Base-by-base conservation (phyloP, 2,888 invertebrate species). In the Lysandra coridon region DNA sequence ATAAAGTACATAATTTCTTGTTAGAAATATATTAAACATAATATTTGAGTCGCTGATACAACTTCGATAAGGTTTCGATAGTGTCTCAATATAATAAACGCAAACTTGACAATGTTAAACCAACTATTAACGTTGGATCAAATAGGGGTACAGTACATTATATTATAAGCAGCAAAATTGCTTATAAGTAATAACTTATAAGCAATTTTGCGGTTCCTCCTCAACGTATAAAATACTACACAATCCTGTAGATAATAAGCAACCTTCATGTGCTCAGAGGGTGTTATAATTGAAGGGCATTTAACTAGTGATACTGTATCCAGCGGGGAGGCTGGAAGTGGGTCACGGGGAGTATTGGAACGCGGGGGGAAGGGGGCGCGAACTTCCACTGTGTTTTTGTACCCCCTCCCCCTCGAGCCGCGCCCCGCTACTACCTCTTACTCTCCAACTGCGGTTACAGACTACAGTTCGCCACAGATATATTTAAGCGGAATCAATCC, bases 321-420 rank as follows among this genome's bases (percentile, higher is more conserved):
- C 82, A 83, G 83, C 83, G 83, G 82, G 83, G 84, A 83, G 81
- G 81, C 83, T 85, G 87, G 87, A 91, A 89, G 85, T 91, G 85
- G 91, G 91, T 89, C 90, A 88, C 85, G 88, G 84, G 84, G 83
- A 75, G 81, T 82, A 80, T 79, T 76, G 83, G 83, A 82, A 79
- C 80, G 80, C 79, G 81, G 82, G 81, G 86, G 84, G 86, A 14
- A 14, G 53, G 81, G 86, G 84, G 86, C 84, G 88, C 83, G 86
- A 88, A 87, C 87, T 86, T 87, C 81, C 84, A 83, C 81, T 85
- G 86, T 88, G 89, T 90, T 91, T 92, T 92, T 92, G 89, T 91
- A 84, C 85, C 85, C 84, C 86, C 89, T 90, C 91, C 89, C 90
- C 89, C 88, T 89, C 90, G 89, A 81, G 79, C 78, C 78, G 80